phyloP scores from a whole-genome alignment of 2,888 invertebrate species.

The Clitarchus hookeri region DNA sequence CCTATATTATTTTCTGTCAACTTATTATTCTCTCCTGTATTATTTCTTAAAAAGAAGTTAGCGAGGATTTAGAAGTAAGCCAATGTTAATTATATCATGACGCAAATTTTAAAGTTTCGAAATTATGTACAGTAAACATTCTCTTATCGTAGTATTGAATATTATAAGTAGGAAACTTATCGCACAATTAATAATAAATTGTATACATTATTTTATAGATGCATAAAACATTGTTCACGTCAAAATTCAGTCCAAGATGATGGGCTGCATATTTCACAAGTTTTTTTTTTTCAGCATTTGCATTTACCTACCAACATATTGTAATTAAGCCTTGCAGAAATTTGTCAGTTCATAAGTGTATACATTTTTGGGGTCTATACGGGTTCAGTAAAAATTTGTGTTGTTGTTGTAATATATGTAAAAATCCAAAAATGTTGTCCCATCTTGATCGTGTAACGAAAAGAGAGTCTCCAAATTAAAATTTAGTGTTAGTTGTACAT shows the following conservation, averaged over 20 bases:
- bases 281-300: neutral
- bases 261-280: neutral
- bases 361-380: neutral
- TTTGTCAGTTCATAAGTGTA: neutral
- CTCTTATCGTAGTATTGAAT: too few relatives aligned
- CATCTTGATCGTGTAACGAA: neutral
- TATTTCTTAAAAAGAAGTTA: too few relatives aligned
- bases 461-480: neutral
- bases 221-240: too few relatives aligned
- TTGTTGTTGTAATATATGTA: constrained; percentile 9
- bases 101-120: too few relatives aligned
- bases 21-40: too few relatives aligned
- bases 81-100: too few relatives aligned
- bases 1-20: too few relatives aligned
- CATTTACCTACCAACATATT: constrained; percentile 2
- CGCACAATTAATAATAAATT: too few relatives aligned
- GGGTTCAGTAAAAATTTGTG: neutral
- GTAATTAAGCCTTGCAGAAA: neutral
- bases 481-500: neutral
- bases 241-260: neutral
- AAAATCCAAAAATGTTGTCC: neutral
- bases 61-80: too few relatives aligned
- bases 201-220: too few relatives aligned
- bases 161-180: too few relatives aligned
- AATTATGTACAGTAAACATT: too few relatives aligned